Evolutionary conservation across 2,888 invertebrate species (phyloP).

Genomic region (Ptilodon capucinus): DNA sequence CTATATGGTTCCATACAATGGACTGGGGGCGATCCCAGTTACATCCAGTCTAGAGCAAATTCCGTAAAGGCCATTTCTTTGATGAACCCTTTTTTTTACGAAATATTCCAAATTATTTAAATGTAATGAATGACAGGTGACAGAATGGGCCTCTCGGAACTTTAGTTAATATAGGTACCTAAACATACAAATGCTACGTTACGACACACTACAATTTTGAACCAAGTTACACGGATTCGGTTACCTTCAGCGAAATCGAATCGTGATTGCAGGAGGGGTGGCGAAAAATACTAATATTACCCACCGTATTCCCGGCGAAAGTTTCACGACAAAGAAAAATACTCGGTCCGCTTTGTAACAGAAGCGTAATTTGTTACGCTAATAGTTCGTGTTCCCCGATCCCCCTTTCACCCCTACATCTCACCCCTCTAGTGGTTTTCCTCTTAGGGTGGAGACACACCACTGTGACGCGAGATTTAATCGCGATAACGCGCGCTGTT

Average conservation of each 20-base stretch:
- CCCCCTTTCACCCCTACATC: slow-evolving; percentile 16
- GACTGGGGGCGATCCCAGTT: too few species aligned
- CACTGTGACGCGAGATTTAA: neutral
- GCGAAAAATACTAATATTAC: slow-evolving; percentile 24
- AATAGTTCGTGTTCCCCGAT: slow-evolving; percentile 49
- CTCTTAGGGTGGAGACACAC: neutral
- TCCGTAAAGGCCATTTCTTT: too few species aligned
- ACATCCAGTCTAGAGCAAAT: too few species aligned
- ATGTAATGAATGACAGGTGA: too few species aligned
- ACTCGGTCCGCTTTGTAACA: slow-evolving; percentile 26
- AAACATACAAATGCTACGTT: neutral
- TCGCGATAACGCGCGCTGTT: neutral
- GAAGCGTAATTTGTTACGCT: slow-evolving; percentile 52
- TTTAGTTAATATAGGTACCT: too few species aligned
- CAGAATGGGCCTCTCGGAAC: too few species aligned
- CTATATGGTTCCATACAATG: too few species aligned
- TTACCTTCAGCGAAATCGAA: neutral
- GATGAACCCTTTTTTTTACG: too few species aligned
- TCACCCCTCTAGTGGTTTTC: slow-evolving; percentile 18
- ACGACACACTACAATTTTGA: neutral
- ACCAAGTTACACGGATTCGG: neutral
- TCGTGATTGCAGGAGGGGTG: neutral
- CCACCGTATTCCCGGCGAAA: slow-evolving; percentile 16
- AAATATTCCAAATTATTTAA: too few species aligned
- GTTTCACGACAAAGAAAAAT: slow-evolving; percentile 33